Evolutionary conservation across 1,140 invertebrate genomes (phyloP).

Genomic region (Drosophila ercepeae): DNA sequence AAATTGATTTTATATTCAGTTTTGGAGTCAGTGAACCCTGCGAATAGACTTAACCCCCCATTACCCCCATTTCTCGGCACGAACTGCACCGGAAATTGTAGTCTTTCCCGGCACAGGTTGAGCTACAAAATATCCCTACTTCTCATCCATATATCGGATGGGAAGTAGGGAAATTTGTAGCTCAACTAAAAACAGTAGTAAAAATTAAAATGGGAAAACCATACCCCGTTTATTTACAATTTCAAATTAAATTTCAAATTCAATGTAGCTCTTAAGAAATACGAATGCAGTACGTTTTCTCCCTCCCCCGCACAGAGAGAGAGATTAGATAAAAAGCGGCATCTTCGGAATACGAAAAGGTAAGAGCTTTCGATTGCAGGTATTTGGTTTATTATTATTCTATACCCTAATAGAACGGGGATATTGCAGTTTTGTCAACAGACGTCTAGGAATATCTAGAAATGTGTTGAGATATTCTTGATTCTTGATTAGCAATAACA

Average conservation of each 20-base stretch:
- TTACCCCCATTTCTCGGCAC: not conserved
- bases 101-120: not conserved
- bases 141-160: no score
- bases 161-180: no score
- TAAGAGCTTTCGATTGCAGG: not conserved
- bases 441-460: not conserved
- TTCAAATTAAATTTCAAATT: not conserved
- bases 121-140: not conserved
- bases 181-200: no score
- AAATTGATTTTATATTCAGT: not conserved
- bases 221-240: not conserved
- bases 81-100: slow-evolving; percentile 17
- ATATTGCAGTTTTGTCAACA: not conserved
- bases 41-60: not conserved
- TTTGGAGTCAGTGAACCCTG: not conserved
- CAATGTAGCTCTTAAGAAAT: not conserved
- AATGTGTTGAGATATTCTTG: not conserved
- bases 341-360: not conserved
- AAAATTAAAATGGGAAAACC: no score
- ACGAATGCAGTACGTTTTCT: not conserved
- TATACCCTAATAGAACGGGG: not conserved
- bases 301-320: no score
- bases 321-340: not conserved
- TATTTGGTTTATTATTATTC: not conserved
- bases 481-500: not conserved